Evolutionary conservation across 2,888 invertebrate species (phyloP).

Genomic region (Lottia gigantea): DNA sequence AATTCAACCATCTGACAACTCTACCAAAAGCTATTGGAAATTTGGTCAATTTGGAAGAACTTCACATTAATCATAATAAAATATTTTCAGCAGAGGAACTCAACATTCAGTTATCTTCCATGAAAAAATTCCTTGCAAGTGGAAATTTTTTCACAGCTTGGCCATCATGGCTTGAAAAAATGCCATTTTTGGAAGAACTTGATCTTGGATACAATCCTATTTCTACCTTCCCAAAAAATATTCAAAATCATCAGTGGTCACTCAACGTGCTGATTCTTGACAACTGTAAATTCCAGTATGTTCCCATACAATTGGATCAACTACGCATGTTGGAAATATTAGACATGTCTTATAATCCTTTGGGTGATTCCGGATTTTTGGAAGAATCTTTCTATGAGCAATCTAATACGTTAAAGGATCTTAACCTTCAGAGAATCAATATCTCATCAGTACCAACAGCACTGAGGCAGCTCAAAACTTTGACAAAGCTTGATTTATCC

Average conservation of each 20-base stretch:
- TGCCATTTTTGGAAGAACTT: constrained; percentile 3
- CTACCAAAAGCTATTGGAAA: neutral
- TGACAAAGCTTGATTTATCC: neutral
- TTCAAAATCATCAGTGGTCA: neutral
- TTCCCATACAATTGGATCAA: neutral
- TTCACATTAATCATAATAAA: neutral
- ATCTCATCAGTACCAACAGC: neutral
- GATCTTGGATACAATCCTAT: neutral
- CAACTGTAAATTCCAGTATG: neutral
- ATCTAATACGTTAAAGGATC: neutral
- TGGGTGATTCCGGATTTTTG: neutral
- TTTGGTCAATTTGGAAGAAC: neutral
- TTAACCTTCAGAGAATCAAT: neutral
- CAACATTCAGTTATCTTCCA: neutral
- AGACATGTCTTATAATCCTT: neutral
- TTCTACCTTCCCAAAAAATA: neutral
- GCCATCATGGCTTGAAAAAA: neutral
- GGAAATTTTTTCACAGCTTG: neutral
- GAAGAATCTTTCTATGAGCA: neutral
- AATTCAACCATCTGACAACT: neutral
- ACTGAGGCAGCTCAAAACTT: neutral
- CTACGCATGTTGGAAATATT: neutral
- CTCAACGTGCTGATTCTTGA: neutral
- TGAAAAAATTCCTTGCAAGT: constrained; percentile 1
- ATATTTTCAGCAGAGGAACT: neutral